A percentile compares a stretch with the other conserved stretches of the same genome.
phyloP scores from a whole-genome alignment of 2,888 invertebrate genomes.

The Caenorhabditis doughertyi region DNA sequence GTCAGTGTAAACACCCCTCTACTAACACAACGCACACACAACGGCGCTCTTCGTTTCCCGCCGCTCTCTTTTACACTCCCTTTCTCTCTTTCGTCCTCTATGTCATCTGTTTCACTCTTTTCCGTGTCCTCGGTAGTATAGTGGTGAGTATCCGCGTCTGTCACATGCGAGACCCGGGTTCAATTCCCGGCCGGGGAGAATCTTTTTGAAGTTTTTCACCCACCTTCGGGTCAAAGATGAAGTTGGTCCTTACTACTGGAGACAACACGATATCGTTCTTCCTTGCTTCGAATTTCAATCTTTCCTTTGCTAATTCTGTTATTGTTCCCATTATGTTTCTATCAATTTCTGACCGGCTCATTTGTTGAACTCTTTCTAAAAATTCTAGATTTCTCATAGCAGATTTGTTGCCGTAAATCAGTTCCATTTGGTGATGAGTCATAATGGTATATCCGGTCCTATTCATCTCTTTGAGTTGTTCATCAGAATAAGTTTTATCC shows the following conservation, averaged over 20 bases:
- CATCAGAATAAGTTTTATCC: slow-evolving; percentile 67
- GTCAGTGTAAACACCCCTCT: slow-evolving; percentile 74
- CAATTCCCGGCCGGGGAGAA: background rate
- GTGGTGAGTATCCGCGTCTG: slow-evolving; percentile 76
- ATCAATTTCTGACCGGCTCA: slow-evolving; percentile 42
- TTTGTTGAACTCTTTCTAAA: slow-evolving; percentile 33
- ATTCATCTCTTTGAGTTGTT: slow-evolving; percentile 75
- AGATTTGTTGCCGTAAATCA: slow-evolving; percentile 76
- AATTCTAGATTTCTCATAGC: slow-evolving; percentile 65
- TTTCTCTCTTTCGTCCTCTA: no score
- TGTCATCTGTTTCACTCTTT: no score
- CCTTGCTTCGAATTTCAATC: slow-evolving; percentile 56
- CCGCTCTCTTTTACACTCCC: background rate
- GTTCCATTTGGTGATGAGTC: slow-evolving; percentile 69
- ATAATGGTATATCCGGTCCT: slow-evolving; percentile 76
- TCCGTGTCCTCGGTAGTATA: slow-evolving; percentile 71
- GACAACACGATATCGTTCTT: slow-evolving; percentile 64
- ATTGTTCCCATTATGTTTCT: slow-evolving; percentile 59
- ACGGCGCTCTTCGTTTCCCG: slow-evolving; percentile 47
- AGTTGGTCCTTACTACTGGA: slow-evolving; percentile 50
- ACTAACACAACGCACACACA: slow-evolving; percentile 74
- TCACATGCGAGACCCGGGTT: slow-evolving; percentile 64
- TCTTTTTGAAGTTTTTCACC: slow-evolving; percentile 23
- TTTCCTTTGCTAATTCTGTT: slow-evolving; percentile 54
- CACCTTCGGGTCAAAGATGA: slow-evolving; percentile 40